Evolutionary conservation across 2,113 vertebrate species (phyloP).

Genomic region (Artemisiospiza belli): DNA sequence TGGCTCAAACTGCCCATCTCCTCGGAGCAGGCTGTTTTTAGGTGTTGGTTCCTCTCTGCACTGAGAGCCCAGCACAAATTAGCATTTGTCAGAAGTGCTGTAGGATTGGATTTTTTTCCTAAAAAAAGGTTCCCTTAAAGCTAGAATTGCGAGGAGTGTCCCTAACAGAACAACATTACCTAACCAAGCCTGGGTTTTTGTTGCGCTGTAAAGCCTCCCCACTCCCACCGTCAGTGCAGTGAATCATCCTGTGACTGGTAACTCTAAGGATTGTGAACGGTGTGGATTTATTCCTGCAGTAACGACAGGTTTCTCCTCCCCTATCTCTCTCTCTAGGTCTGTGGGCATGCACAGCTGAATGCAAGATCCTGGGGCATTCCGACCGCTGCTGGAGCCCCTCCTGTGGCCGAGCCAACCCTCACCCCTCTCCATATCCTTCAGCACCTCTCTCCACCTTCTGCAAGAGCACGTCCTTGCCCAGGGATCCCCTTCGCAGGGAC

Average conservation of each 20-base stretch:
- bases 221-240: not conserved
- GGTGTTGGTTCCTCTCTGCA: not conserved
- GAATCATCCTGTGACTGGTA: not conserved
- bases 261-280: not conserved
- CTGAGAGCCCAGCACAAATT: not conserved
- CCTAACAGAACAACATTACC: not conserved
- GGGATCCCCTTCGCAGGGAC: conserved; percentile 86
- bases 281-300: not conserved
- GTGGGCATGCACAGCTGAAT: conserved; percentile 95
- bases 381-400: conserved; percentile 98
- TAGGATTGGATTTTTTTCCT: not conserved
- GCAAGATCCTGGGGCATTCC: conserved; percentile 94
- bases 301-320: not conserved
- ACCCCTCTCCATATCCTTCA: conserved; percentile 74
- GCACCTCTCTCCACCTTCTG: conserved; percentile 88
- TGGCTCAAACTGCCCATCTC: not conserved
- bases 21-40: not conserved
- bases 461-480: conserved; percentile 89
- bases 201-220: not conserved
- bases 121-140: not conserved
- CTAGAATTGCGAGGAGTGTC: not conserved
- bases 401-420: conserved; percentile 80
- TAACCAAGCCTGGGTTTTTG: not conserved
- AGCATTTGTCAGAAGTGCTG: not conserved
- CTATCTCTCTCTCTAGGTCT: conserved; percentile 76